Conservation (phyloP, 2,113 vertebrate species). For the Thunnus maccoyii region DNA sequence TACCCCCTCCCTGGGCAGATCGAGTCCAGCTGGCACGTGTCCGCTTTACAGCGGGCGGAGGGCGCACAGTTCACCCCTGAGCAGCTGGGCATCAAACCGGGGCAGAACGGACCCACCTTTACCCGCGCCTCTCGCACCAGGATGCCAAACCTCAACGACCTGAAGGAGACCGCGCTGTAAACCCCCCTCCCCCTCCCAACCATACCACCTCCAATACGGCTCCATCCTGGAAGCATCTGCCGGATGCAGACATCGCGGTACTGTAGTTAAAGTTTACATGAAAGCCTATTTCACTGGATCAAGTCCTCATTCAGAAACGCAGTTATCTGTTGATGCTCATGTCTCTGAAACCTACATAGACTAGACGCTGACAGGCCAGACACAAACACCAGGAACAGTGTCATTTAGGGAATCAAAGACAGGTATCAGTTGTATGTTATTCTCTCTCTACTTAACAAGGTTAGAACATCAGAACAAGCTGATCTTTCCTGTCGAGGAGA, state of each 20-base stretch:
- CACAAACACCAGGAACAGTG: slow-evolving; percentile 30
- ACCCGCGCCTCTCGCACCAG: slow-evolving; percentile 91
- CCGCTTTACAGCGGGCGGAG: slow-evolving; percentile 90
- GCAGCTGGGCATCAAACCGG: slow-evolving; percentile 93
- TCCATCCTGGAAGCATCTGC: slow-evolving; percentile 51
- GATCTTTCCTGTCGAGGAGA: slow-evolving; percentile 59
- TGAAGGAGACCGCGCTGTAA: slow-evolving; percentile 99
- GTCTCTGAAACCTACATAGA: slow-evolving; percentile 50
- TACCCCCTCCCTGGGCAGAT: slow-evolving; percentile 95
- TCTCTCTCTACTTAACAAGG: slow-evolving; percentile 39
- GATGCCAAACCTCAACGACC: slow-evolving; percentile 98
- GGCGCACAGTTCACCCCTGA: slow-evolving; percentile 91
- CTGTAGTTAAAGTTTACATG: slow-evolving; percentile 61
- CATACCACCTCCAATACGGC: slow-evolving; percentile 51
- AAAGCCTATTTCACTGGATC: slow-evolving; percentile 56
- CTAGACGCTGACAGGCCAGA: slow-evolving; percentile 26
- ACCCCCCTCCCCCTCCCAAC: background rate
- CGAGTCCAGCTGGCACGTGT: slow-evolving; percentile 95
- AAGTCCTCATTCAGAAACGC: slow-evolving; percentile 51
- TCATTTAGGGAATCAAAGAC: slow-evolving; percentile 26
- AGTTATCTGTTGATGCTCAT: slow-evolving; percentile 36
- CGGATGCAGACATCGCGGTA: slow-evolving; percentile 32
- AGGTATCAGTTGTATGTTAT: slow-evolving; percentile 40
- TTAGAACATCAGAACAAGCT: slow-evolving; percentile 52
- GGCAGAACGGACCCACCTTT: slow-evolving; percentile 96